phyloP scores from a whole-genome alignment of 2,888 invertebrate species.

The Aspidapion aeneum region DNA sequence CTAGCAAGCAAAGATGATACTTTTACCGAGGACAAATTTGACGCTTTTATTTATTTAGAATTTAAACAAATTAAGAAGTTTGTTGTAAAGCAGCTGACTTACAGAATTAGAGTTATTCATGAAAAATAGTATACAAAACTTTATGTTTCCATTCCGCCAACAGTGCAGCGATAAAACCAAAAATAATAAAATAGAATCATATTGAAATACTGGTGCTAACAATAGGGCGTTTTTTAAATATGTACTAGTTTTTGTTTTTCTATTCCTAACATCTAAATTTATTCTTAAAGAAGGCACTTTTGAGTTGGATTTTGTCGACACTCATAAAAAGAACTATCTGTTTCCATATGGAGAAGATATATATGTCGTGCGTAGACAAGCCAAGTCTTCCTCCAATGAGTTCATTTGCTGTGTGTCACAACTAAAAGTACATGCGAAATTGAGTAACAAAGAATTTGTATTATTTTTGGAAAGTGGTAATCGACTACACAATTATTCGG shows the following conservation, averaged over 20 bases:
- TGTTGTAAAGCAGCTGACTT: slow-evolving; percentile 16
- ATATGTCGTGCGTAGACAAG: slow-evolving; percentile 35
- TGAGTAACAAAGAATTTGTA: slow-evolving; percentile 22
- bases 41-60: slow-evolving; percentile 12
- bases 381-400: slow-evolving; percentile 27
- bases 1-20: slow-evolving; percentile 7
- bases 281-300: slow-evolving; percentile 34
- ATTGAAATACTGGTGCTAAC: too few relatives aligned
- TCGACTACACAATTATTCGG: slow-evolving; percentile 14
- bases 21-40: slow-evolving; percentile 10
- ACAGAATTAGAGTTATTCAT: slow-evolving; percentile 13
- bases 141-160: too few relatives aligned
- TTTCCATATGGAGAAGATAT: slow-evolving; percentile 33
- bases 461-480: slow-evolving; percentile 26
- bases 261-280: too few relatives aligned
- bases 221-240: too few relatives aligned
- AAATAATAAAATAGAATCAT: too few relatives aligned
- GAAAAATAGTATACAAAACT: too few relatives aligned
- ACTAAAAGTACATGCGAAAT: slow-evolving; percentile 24
- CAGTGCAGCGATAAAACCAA: too few relatives aligned
- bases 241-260: too few relatives aligned
- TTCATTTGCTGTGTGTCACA: slow-evolving; percentile 35
- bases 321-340: slow-evolving; percentile 37
- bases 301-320: slow-evolving; percentile 39
- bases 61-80: slow-evolving; percentile 16